Conservation (phyloP, 2,113 vertebrate genomes). For the Trinectes maculatus region DNA sequence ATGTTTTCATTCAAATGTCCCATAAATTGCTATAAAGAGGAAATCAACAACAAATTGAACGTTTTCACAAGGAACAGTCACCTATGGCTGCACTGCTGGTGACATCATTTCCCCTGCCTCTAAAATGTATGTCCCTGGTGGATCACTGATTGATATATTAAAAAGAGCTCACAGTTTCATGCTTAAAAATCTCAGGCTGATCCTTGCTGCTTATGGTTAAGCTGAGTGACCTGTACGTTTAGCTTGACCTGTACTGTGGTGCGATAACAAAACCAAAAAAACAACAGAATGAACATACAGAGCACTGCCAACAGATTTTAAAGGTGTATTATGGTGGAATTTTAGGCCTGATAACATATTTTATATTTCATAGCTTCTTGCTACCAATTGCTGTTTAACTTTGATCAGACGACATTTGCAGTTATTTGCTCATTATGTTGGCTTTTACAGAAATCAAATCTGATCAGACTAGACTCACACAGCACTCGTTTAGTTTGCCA, state of each 20-base stretch:
- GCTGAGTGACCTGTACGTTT: neutral
- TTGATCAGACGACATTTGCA: no score
- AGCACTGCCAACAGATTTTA: neutral
- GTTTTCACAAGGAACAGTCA: neutral
- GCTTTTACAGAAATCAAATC: no score
- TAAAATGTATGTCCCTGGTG: neutral
- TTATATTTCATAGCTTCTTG: no score
- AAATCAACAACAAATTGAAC: neutral
- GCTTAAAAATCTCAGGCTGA: no score
- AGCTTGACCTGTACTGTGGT: neutral
- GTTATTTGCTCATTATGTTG: no score
- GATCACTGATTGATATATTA: slow-evolving; percentile 12
- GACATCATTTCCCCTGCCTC: slow-evolving; percentile 7
- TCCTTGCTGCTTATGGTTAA: neutral
- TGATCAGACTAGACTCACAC: no score
- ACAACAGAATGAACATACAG: neutral
- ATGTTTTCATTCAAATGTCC: neutral
- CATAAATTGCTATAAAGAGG: neutral
- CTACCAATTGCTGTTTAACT: no score
- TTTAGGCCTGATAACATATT: slow-evolving; percentile 13
- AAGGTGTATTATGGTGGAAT: neutral
- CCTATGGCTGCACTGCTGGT: slow-evolving; percentile 18
- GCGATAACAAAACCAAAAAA: neutral
- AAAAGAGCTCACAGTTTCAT: slow-evolving; percentile 6
- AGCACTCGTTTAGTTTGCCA: no score